Conservation (phyloP, 2,888 invertebrate genomes). For the Chrysolina americana region DNA sequence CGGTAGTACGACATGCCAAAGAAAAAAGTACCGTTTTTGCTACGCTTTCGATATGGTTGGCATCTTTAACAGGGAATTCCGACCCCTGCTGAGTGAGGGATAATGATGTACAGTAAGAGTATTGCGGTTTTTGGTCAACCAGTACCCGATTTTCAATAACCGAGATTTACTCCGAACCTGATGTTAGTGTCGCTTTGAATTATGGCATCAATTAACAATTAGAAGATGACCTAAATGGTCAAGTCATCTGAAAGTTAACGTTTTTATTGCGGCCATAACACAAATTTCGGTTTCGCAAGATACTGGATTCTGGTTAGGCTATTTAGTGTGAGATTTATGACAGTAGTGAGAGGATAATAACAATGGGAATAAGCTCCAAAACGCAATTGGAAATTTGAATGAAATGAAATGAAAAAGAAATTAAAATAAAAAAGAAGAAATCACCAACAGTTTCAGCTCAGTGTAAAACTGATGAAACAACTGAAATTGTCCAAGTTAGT, state of each 20-base stretch:
- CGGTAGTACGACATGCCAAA: neutral
- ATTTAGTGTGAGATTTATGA: conserved; percentile 13
- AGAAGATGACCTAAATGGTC: conserved; percentile 34
- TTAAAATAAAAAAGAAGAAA: neutral
- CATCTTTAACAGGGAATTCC: conserved; percentile 19
- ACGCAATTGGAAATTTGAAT: neutral
- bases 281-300: conserved; percentile 12
- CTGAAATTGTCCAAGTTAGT: no score
- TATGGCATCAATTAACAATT: conserved; percentile 31
- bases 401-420: neutral
- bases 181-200: conserved; percentile 34
- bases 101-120: conserved; percentile 34
- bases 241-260: conserved; percentile 29
- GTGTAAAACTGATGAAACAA: no score
- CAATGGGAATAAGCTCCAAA: neutral
- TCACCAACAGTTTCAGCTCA: no score
- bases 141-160: conserved; percentile 26
- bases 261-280: conserved; percentile 29
- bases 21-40: conserved; percentile 38
- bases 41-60: conserved; percentile 36
- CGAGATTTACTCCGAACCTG: conserved; percentile 29
- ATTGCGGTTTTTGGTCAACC: conserved; percentile 41
- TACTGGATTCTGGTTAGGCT: neutral
- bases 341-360: neutral
- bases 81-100: conserved; percentile 31